Percentiles rank a stretch among this genome's conserved stretches.
Evolutionary conservation across 23 tunicate genomes (phyloP).

Genomic region (Ciona savignyi): DNA sequence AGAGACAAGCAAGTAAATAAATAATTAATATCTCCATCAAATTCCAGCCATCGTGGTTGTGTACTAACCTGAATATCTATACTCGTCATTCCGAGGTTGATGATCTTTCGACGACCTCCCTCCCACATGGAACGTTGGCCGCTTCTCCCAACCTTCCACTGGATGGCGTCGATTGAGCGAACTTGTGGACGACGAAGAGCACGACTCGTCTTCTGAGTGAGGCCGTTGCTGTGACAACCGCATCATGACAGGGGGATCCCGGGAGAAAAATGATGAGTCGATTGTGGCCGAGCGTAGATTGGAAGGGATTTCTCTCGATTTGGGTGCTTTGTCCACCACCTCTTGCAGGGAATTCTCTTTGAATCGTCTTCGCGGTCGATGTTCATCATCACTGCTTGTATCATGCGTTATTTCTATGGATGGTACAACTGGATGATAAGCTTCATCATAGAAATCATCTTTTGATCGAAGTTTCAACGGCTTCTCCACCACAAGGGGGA

Average conservation of each 20-base stretch:
- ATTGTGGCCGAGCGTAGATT: background rate
- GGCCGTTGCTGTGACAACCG: background rate
- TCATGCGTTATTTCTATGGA: conserved; percentile 69
- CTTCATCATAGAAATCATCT: background rate
- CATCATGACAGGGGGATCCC: background rate
- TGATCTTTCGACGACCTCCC: background rate
- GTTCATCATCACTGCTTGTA: conserved; percentile 47
- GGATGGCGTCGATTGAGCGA: background rate
- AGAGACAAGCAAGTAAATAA: background rate
- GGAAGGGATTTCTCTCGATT: background rate
- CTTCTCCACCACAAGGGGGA: background rate
- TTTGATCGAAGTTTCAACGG: background rate
- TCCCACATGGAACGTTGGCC: background rate
- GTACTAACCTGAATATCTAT: background rate
- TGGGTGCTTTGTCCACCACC: background rate
- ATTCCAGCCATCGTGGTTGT: too few relatives aligned
- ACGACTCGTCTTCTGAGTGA: background rate
- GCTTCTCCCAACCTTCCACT: background rate
- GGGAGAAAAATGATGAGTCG: background rate
- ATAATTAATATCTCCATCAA: background rate
- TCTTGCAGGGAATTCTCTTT: background rate
- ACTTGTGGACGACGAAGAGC: background rate
- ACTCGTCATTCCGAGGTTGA: background rate
- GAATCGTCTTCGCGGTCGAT: background rate
- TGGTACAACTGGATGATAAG: conserved; percentile 26